These are phyloP conservation scores for Eucidaris tribuloides DNA, from an alignment of 35 echinoderm and acorn worm genomes.

Conservation along the genomic window DNA sequence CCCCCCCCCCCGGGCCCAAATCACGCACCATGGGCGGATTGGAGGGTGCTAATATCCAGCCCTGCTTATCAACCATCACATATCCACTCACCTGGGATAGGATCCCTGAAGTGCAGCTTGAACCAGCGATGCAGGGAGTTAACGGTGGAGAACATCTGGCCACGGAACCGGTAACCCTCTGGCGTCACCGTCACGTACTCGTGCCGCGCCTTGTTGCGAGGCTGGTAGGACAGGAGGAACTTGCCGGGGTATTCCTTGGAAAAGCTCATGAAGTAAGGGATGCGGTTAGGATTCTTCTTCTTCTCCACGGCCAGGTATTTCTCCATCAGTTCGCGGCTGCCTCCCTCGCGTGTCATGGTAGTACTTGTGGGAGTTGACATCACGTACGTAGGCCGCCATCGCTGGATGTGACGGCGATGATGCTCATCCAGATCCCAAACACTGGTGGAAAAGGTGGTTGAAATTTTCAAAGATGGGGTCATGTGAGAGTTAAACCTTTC, in stretches of 20 bases:
- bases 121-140: constrained; percentile 92
- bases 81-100: constrained; percentile 74
- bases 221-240: constrained; percentile 86
- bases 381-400: constrained; percentile 86
- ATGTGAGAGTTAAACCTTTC: background rate
- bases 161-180: constrained; percentile 75
- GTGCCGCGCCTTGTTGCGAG: constrained; percentile 67
- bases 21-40: background rate
- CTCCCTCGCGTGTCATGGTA: constrained; percentile 67
- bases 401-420: constrained; percentile 97
- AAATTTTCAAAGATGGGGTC: background rate
- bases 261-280: constrained; percentile 93
- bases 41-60: background rate
- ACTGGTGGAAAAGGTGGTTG: constrained; percentile 33
- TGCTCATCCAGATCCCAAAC: constrained; percentile 98
- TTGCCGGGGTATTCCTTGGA: constrained; percentile 61
- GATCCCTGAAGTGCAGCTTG: constrained; percentile 97
- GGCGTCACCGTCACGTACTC: constrained; percentile 89
- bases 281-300: constrained; percentile 64
- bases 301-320: constrained; percentile 60
- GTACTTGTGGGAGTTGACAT: constrained; percentile 81
- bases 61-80: background rate
- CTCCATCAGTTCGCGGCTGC: constrained; percentile 73
- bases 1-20: too few species aligned
- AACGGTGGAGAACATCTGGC: constrained; percentile 63